phyloP scores from a whole-genome alignment of 2,888 invertebrate genomes.

The Pristionchus fissidentatus region DNA sequence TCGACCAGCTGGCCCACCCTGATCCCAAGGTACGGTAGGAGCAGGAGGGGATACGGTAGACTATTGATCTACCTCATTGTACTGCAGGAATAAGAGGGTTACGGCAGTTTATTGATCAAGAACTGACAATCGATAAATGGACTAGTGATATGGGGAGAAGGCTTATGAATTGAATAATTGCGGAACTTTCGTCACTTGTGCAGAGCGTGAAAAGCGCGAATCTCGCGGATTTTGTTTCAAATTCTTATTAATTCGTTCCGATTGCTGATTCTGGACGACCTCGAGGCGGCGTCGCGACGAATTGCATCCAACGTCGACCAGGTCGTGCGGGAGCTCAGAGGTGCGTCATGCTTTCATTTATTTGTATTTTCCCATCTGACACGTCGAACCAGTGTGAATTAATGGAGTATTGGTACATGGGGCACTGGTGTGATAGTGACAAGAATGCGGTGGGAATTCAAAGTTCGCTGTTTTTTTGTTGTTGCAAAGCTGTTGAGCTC shows the following conservation, averaged over 20 bases:
- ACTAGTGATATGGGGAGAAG: no score
- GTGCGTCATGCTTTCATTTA: slow-evolving; percentile 48
- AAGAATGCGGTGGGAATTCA: no score
- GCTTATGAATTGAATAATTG: no score
- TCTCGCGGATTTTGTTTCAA: background rate
- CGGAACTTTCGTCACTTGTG: no score
- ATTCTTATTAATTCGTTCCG: background rate
- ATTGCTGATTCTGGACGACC: slow-evolving; percentile 62
- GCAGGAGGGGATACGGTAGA: slow-evolving; percentile 7
- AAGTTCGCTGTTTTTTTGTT: no score
- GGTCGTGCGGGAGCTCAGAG: slow-evolving; percentile 69
- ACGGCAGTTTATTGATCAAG: no score
- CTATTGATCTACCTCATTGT: background rate
- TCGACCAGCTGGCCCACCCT: slow-evolving; percentile 51
- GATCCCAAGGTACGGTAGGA: slow-evolving; percentile 56
- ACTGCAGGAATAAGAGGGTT: background rate
- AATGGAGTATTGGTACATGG: no score
- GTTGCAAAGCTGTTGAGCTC: no score
- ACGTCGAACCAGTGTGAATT: no score
- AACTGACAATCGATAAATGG: no score
- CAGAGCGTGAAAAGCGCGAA: no score
- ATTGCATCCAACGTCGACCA: slow-evolving; percentile 70
- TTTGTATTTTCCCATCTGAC: background rate
- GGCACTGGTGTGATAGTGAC: no score
- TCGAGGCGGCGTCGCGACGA: slow-evolving; percentile 67